These are phyloP conservation scores for Meghimatium bilineatum DNA, from an alignment of 2,888 invertebrate genomes.

Conservation along the genomic window DNA sequence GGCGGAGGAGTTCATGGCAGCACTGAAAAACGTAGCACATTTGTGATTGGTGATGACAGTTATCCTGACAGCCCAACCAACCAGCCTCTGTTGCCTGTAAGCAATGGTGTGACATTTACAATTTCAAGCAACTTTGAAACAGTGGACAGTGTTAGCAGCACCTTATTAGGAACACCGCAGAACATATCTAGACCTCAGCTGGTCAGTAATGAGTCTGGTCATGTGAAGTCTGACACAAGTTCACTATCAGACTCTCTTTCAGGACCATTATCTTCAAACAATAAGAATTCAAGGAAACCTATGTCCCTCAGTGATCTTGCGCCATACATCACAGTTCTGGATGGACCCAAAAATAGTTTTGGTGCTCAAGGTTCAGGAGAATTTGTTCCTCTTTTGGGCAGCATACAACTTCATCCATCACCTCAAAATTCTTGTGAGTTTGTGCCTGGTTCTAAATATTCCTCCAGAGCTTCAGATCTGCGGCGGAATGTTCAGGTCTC, in stretches of 20 bases:
- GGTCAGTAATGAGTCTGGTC: background rate
- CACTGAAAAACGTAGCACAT: background rate
- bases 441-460: constrained; percentile 13
- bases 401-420: constrained; percentile 39
- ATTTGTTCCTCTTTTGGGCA: constrained; percentile 47
- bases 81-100: background rate
- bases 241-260: constrained; percentile 8
- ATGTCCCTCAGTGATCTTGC: constrained; percentile 25
- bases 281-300: constrained; percentile 9
- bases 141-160: background rate
- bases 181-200: background rate
- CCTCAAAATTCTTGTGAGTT: constrained; percentile 35
- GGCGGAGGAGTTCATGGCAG: background rate
- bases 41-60: constrained; percentile 25
- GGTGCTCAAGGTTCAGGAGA: constrained; percentile 33
- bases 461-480: background rate
- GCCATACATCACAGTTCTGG: constrained; percentile 42
- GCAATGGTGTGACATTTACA: constrained; percentile 9
- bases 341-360: constrained; percentile 29
- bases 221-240: background rate
- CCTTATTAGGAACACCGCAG: background rate
- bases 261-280: background rate
- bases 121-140: background rate
- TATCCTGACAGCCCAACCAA: constrained; percentile 1
- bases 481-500: background rate